phyloP scores from a whole-genome alignment of 2,113 vertebrate species.

The Psittacus erithacus region DNA sequence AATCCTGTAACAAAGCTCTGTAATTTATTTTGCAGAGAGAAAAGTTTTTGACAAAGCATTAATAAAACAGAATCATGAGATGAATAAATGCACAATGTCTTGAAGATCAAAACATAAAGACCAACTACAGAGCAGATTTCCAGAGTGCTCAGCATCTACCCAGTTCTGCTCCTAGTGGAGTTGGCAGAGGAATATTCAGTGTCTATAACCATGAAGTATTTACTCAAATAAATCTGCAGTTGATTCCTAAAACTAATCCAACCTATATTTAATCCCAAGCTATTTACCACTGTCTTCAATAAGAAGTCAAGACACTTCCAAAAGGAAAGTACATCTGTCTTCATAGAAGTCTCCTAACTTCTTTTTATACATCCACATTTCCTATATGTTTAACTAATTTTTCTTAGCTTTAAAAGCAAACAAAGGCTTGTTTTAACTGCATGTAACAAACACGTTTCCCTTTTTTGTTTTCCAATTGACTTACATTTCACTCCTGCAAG shows the following conservation, averaged over 20 bases:
- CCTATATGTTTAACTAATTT: accelerated
- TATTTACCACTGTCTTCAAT: background rate
- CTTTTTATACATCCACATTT: background rate
- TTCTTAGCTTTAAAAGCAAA: background rate
- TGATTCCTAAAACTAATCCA: background rate
- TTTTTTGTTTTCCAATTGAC: background rate
- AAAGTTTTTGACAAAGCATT: background rate
- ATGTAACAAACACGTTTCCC: background rate
- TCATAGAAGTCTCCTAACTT: background rate
- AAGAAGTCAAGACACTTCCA: background rate
- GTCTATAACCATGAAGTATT: background rate
- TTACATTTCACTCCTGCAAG: background rate
- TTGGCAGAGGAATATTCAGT: accelerated
- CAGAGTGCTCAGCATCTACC: background rate
- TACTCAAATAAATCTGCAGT: background rate
- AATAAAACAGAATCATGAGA: background rate
- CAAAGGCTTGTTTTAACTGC: background rate
- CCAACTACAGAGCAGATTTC: background rate
- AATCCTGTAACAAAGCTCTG: background rate
- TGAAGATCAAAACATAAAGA: background rate
- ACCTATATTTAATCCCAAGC: background rate
- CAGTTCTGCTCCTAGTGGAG: background rate
- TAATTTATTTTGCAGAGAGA: background rate
- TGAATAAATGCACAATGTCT: background rate
- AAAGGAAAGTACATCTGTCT: background rate